Conservation (phyloP, 2,113 vertebrate species). For the Acanthisitta chloris region DNA sequence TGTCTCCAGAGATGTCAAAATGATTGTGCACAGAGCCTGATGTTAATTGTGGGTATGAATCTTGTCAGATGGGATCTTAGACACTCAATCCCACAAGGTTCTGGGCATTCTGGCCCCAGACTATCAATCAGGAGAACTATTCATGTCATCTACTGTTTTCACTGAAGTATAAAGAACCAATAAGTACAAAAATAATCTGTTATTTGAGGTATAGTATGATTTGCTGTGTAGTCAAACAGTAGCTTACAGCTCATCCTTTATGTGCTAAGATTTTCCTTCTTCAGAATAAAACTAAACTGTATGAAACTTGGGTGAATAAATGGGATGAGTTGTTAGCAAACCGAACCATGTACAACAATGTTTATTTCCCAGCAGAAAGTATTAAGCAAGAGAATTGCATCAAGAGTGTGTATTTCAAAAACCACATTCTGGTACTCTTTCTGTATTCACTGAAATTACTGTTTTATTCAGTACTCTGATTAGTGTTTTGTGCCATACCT, state of each 20-base stretch:
- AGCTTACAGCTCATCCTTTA: not conserved
- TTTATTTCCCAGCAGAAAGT: not conserved
- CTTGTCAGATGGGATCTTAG: not conserved
- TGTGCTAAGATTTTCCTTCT: not conserved
- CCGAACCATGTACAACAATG: not conserved
- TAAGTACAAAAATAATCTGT: not conserved
- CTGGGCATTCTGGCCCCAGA: not conserved
- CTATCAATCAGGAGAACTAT: not conserved
- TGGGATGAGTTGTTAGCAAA: not conserved
- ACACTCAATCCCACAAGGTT: not conserved
- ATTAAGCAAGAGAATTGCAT: not conserved
- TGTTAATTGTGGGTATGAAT: not conserved
- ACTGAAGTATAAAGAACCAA: not conserved
- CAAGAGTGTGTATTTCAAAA: not conserved
- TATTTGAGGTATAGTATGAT: not conserved
- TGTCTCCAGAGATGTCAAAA: not conserved
- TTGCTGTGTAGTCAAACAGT: not conserved
- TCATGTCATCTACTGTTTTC: not conserved
- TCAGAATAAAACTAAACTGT: not conserved
- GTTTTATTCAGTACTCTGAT: not conserved
- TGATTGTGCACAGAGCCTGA: not conserved
- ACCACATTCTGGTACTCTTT: not conserved
- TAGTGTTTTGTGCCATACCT: not conserved
- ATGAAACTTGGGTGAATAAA: not conserved
- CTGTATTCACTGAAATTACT: not conserved